A percentile compares a stretch with the other conserved stretches of the same genome.
Evolutionary conservation across 2,113 vertebrate species (phyloP).

Genomic region (Laticauda colubrina): DNA sequence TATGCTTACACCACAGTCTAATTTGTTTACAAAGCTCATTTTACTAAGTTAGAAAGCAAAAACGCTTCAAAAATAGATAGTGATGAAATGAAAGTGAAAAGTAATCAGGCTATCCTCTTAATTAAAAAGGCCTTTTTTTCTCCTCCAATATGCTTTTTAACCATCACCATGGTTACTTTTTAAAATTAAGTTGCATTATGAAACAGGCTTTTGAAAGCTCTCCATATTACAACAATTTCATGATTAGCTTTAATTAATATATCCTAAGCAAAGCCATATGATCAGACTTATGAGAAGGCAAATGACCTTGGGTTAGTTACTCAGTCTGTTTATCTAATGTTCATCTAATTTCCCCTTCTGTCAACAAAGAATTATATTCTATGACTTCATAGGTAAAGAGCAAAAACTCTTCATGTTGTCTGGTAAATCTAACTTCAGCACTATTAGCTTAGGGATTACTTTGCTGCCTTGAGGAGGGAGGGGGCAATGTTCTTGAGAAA

Average conservation of each 20-base stretch:
- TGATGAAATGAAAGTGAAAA: background rate
- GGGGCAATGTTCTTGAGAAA: background rate
- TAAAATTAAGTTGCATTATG: background rate
- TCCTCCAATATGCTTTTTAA: background rate
- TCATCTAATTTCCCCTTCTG: conserved; percentile 40
- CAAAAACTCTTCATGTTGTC: conserved; percentile 11
- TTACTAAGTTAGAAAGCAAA: background rate
- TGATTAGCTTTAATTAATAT: background rate
- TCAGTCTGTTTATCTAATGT: conserved; percentile 42
- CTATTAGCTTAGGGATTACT: background rate
- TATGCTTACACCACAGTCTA: background rate
- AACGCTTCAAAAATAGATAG: background rate
- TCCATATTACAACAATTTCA: conserved; percentile 30
- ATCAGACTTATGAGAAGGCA: conserved; percentile 48
- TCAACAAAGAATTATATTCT: conserved; percentile 49
- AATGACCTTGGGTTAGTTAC: conserved; percentile 46
- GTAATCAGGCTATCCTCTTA: background rate
- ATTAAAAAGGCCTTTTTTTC: background rate
- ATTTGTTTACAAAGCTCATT: background rate
- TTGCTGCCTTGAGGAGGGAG: background rate
- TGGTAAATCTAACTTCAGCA: background rate
- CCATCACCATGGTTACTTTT: background rate
- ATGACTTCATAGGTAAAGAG: background rate
- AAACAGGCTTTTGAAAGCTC: conserved; percentile 24
- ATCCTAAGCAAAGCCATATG: conserved; percentile 23